Conservation (phyloP, 30 jellyfish, hydroid and myxozoan species). For the Pseudorhiza aurosa region DNA sequence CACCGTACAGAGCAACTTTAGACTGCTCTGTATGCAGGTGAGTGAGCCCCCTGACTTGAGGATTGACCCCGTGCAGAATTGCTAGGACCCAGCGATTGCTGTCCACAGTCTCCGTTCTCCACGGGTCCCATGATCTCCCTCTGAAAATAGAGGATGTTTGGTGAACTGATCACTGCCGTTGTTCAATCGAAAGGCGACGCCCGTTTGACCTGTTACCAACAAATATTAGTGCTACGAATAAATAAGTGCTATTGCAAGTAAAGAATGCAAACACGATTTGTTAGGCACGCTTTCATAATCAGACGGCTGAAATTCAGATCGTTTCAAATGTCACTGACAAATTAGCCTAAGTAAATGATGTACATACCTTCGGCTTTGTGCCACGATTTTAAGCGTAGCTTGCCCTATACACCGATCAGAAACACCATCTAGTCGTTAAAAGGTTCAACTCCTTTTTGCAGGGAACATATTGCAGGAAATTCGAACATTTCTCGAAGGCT, state of each 20-base stretch:
- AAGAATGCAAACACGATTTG: slow-evolving; percentile 14
- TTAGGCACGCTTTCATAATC: slow-evolving; percentile 6
- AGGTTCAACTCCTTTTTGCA: neutral
- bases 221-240: slow-evolving; percentile 40
- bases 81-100: no score
- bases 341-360: slow-evolving; percentile 20
- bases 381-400: neutral
- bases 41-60: no score
- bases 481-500: no score
- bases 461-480: slow-evolving; percentile 16
- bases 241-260: slow-evolving; percentile 42
- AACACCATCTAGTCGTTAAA: neutral
- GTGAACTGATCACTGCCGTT: slow-evolving; percentile 8
- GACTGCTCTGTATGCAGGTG: no score
- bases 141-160: neutral
- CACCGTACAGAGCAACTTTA: no score
- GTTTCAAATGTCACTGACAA: slow-evolving; percentile 47
- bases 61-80: no score
- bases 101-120: no score
- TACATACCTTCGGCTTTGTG: slow-evolving; percentile 1
- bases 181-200: neutral
- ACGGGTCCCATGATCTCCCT: neutral
- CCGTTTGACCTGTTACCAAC: slow-evolving; percentile 35
- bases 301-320: slow-evolving; percentile 4
- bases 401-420: slow-evolving; percentile 5